Evolutionary conservation across 2,888 invertebrate genomes (phyloP).

Genomic region (Callyntrura guangdongensis): DNA sequence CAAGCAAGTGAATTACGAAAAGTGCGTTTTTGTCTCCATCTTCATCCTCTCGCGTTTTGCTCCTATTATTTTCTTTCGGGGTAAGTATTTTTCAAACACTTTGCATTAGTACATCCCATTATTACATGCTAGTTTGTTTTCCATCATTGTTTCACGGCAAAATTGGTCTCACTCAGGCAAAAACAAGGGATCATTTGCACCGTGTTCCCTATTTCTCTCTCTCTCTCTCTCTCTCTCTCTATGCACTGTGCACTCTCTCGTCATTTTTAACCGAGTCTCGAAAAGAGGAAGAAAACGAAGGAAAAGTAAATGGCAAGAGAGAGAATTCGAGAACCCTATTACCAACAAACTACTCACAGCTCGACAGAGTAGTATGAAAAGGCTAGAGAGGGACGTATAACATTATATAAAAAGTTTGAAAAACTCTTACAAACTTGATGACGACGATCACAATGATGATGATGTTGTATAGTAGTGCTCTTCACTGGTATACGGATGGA

Average conservation of each 20-base stretch:
- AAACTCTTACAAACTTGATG: conserved; percentile 46
- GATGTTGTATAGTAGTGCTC: background rate
- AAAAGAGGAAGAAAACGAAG: background rate
- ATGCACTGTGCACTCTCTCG: conserved; percentile 17
- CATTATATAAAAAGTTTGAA: conserved; percentile 55
- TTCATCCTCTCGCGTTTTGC: conserved; percentile 27
- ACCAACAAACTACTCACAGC: conserved; percentile 20
- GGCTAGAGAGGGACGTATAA: background rate
- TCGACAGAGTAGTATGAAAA: background rate
- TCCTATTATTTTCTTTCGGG: conserved; percentile 57
- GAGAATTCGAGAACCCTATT: conserved; percentile 57
- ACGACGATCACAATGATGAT: conserved; percentile 35
- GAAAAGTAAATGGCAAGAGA: conserved; percentile 37
- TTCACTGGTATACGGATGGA: background rate
- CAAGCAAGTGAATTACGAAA: conserved; percentile 60
- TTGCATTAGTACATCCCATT: conserved; percentile 57
- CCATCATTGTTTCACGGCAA: conserved; percentile 71
- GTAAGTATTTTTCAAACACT: conserved; percentile 40
- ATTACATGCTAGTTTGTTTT: conserved; percentile 69
- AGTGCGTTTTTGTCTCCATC: conserved; percentile 38
- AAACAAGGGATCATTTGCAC: conserved; percentile 64
- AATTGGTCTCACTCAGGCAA: conserved; percentile 73
- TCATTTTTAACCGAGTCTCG: conserved; percentile 31
- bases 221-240: background rate
- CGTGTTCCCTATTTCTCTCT: background rate